Conservation (phyloP, 2,888 invertebrate genomes). For the Druceiella hillmani region DNA sequence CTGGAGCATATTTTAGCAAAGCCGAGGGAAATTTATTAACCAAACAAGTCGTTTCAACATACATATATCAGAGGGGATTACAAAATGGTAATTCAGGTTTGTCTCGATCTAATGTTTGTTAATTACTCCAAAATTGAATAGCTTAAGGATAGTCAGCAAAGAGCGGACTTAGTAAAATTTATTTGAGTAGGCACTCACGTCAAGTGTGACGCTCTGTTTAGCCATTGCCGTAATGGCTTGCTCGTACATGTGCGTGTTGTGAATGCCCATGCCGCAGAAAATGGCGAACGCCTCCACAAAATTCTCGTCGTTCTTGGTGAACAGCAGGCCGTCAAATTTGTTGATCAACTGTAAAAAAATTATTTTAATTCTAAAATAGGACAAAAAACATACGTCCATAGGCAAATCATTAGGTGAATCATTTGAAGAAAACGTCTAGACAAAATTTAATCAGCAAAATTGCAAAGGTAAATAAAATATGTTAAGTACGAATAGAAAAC, state of each 20-base stretch:
- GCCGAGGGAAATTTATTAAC: too few species aligned
- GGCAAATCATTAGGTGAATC: constrained; percentile 10
- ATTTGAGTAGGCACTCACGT: constrained; percentile 62
- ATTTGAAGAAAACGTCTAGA: constrained; percentile 7
- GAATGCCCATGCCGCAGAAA: constrained; percentile 96
- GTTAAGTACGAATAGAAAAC: too few species aligned
- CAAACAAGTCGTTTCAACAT: too few species aligned
- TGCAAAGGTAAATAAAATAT: too few species aligned
- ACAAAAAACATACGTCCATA: neutral
- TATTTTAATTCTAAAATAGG: constrained; percentile 4
- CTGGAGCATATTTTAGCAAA: too few species aligned
- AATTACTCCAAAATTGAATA: too few species aligned
- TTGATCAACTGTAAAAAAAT: constrained; percentile 68
- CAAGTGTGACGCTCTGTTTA: constrained; percentile 91
- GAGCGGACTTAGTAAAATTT: too few species aligned
- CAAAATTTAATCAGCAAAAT: too few species aligned
- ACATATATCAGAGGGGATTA: too few species aligned
- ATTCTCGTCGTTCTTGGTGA: constrained; percentile 94
- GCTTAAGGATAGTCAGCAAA: too few species aligned
- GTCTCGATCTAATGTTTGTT: too few species aligned
- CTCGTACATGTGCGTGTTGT: constrained; percentile 97
- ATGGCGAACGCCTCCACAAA: constrained; percentile 96
- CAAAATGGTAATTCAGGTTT: too few species aligned
- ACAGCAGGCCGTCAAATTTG: constrained; percentile 85
- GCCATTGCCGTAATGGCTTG: constrained; percentile 94